Evolutionary conservation across 2,113 vertebrate genomes (phyloP), one percentile per base, ranked within the genome.

Genomic region (Ivindomyrus marchei): DNA sequence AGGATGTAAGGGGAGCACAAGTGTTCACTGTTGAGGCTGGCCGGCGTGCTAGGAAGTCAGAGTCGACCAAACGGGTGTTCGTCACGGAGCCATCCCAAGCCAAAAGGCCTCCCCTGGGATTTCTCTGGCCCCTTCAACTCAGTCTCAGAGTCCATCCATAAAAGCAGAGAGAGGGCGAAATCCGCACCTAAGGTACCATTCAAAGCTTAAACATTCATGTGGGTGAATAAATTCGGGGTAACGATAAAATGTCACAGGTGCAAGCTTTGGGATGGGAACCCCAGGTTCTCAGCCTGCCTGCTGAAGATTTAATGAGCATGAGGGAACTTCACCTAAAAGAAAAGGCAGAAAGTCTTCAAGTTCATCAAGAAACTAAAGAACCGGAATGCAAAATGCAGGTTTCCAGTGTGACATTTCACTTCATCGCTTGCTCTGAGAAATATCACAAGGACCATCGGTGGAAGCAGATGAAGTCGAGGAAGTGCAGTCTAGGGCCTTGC

Each of bases 401-500:
- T 89, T 62, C 39, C 88, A 45, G 52, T 88, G 49, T 88, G 90
- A n/a, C 83, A 87, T 88, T 56, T 93, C 92, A 93, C 91, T 91
- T 91, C 89, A 92, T 93, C 88, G 92, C 84, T 90, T 86, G 15
- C 47, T 86, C 89, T 93, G 92, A 91, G 92, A 94, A 94, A 94
- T 39, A 92, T 91, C 92, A 91, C 87, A 62, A 85, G 42, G 90
- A 89, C 31, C 42, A 53, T 88, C 85, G 8, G 15, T 62, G 45
- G 89, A 62, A 90, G 91, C 4, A 2, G 1, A 70, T 86, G 88
- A 90, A 90, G 85, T 85, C 88, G 90, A 93, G 90, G 91, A 92
- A 94, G 93, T 91, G 90, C 27, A 84, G 85, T 17, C 47, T 21
- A 89, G 90, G 66, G 89, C 50, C 70, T 92, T 70, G 90, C 91